Evolutionary conservation across 2,888 invertebrate species (phyloP).

Genomic region (Thymelicus acteon): DNA sequence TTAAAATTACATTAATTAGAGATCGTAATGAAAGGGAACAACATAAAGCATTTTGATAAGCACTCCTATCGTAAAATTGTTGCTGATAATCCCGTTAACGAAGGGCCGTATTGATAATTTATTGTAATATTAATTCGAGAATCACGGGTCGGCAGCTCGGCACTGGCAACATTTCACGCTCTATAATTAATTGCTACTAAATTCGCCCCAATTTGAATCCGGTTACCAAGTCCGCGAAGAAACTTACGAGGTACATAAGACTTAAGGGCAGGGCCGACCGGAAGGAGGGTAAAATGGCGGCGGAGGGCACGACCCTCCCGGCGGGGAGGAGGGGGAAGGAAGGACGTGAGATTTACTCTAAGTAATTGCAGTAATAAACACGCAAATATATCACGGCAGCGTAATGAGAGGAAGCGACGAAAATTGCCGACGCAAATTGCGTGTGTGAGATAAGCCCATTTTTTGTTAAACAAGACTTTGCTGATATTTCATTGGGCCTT

Average conservation of each 20-base stretch:
- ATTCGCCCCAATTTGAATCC: conserved; percentile 85
- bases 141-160: conserved; percentile 69
- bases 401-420: conserved; percentile 83
- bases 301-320: conserved; percentile 80
- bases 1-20: conserved; percentile 15
- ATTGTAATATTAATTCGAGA: conserved; percentile 64
- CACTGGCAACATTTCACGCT: conserved; percentile 77
- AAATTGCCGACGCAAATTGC: conserved; percentile 83
- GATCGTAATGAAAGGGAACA: conserved; percentile 14
- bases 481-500: conserved; percentile 50
- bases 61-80: conserved; percentile 19
- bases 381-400: conserved; percentile 84
- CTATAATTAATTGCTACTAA: conserved; percentile 85
- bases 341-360: conserved; percentile 86
- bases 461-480: conserved; percentile 61
- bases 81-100: conserved; percentile 28
- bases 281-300: conserved; percentile 82
- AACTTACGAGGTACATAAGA: conserved; percentile 85
- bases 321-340: conserved; percentile 67
- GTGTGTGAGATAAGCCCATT: conserved; percentile 83
- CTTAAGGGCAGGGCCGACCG: conserved; percentile 83
- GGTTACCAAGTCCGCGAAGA: conserved; percentile 83
- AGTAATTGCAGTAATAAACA: conserved; percentile 86
- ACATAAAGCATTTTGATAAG: conserved; percentile 23
- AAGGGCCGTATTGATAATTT: conserved; percentile 28